Evolutionary conservation across 2,113 vertebrate genomes (phyloP), one percentile per base, ranked within the genome.

Genomic region (Zapornia atra): DNA sequence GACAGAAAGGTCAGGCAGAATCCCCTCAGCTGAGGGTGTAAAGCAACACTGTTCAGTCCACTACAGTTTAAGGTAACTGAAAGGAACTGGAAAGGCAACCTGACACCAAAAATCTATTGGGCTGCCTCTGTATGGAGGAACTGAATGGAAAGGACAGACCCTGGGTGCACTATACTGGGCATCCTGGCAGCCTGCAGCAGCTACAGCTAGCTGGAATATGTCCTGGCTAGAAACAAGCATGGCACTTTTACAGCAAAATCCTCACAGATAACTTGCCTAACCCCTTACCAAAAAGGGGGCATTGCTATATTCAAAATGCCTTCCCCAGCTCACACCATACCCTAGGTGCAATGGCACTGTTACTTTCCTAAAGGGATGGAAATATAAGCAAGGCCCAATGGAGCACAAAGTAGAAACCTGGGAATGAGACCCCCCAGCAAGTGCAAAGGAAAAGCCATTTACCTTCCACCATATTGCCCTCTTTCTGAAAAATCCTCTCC

Each of bases 381-480:
- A 91, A 79, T 7, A 77, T 3, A 65, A 93, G 29, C 19, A 53
- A 60, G 12, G 59, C 12, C 57, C 70, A 60, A 80, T 36, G 8
- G 68, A 76, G 33, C 60, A 75, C 15, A 64, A 40, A 86, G 69
- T 0, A 2, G 44, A 73, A 15, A 73, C 5, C 12, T 11, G 54
- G 15, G 25, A 36, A 61, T 36, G 13, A 26, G 28, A 76, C 38
- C 24, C 46, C 60, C 56, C 12, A 44, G 25, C 38, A 75, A 69
- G 9, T 31, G 5, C 33, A 31, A 33, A 68, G 24, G 26, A 80
- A 83, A 77, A 88, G 22, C 36, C 38, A 75, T 75, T 98, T 96
- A 99, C 99, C 99, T 98, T 99, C 99, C 76, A 99, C 95, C 99
- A 99, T 99, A 95, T 98, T 99, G 33, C 99, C 98, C 59, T 97